Evolutionary conservation across 2,888 invertebrate genomes (phyloP).

Genomic region (Noctuana brunneofusca): DNA sequence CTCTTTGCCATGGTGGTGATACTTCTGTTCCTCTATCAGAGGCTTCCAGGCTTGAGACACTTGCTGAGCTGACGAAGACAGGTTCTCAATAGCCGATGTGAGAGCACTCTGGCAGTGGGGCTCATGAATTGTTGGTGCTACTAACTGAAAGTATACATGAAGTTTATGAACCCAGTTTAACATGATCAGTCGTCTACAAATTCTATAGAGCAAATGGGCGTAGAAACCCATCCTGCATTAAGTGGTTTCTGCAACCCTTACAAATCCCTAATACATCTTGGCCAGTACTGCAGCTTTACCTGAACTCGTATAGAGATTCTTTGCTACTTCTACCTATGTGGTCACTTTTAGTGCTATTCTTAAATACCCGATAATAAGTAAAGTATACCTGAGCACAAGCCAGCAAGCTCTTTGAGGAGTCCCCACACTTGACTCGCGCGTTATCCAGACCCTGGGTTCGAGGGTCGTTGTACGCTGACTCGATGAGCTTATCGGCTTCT

Average conservation of each 20-base stretch:
- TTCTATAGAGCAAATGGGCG: too few relatives aligned
- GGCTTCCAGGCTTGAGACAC: conserved; percentile 52
- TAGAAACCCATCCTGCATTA: too few relatives aligned
- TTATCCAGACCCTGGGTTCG: conserved; percentile 45
- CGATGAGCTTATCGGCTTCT: conserved; percentile 40
- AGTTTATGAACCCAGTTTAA: background rate
- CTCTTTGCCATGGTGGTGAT: conserved; percentile 43
- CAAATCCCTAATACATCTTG: too few relatives aligned
- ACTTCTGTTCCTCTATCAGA: conserved; percentile 48
- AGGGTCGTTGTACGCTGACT: conserved; percentile 37
- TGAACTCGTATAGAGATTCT: too few relatives aligned
- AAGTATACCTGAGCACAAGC: conserved; percentile 55
- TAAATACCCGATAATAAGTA: background rate
- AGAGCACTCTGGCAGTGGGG: conserved; percentile 70
- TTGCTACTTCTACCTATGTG: too few relatives aligned
- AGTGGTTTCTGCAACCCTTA: too few relatives aligned
- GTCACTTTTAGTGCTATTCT: too few relatives aligned
- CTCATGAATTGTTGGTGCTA: conserved; percentile 61
- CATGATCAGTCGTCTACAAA: too few relatives aligned
- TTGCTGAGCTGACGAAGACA: conserved; percentile 50
- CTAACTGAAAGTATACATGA: conserved; percentile 48
- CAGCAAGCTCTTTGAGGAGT: conserved; percentile 53
- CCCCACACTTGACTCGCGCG: conserved; percentile 49
- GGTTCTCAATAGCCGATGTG: conserved; percentile 53
- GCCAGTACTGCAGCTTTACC: too few relatives aligned